Conservation (phyloP, 1,140 invertebrate species). For the Yoshiicerus persimilis region DNA sequence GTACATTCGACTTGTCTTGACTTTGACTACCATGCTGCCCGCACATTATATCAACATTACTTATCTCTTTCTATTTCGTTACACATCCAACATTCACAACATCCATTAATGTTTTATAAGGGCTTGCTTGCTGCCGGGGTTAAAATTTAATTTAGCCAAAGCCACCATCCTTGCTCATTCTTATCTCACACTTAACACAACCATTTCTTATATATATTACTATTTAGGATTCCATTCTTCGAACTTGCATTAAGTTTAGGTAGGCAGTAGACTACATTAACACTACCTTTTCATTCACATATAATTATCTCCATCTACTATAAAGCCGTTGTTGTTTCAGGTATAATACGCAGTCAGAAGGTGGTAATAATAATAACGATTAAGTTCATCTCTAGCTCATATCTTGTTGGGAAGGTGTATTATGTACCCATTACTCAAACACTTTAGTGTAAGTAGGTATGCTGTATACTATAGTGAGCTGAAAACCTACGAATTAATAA, state of each 20-base stretch:
- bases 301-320: neutral
- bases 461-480: too few species aligned
- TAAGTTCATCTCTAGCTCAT: neutral
- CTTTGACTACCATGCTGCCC: constrained; percentile 10
- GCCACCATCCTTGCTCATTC: neutral
- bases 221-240: neutral
- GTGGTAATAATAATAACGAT: neutral
- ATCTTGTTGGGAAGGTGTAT: neutral
- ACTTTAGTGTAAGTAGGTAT: neutral
- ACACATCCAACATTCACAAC: neutral
- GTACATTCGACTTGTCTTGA: constrained; percentile 1
- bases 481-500: too few species aligned
- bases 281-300: neutral
- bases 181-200: neutral
- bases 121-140: constrained; percentile 35
- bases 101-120: neutral
- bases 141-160: constrained; percentile 39
- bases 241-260: neutral
- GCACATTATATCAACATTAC: constrained; percentile 13
- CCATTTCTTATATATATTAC: neutral
- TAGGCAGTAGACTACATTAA: neutral
- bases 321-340: neutral
- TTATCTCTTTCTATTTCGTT: neutral
- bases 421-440: neutral
- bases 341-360: neutral